A percentile compares a stretch with the other conserved stretches of the same genome.
Evolutionary conservation across 2,888 invertebrate genomes (phyloP).

Genomic region (Drosophila leonis): DNA sequence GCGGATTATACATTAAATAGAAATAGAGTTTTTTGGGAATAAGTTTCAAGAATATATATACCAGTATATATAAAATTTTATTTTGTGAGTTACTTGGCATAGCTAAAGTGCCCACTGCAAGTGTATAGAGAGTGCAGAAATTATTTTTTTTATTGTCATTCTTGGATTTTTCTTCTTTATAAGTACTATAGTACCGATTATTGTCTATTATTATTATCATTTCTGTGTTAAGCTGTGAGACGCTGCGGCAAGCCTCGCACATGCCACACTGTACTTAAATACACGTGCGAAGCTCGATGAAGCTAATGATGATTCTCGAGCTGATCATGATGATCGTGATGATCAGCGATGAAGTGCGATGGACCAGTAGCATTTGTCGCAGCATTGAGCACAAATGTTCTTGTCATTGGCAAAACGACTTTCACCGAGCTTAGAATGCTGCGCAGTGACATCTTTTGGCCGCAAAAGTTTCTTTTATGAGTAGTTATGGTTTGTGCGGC

Average conservation of each 20-base stretch:
- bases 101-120: not conserved
- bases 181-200: constrained; percentile 58
- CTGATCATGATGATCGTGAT: constrained; percentile 30
- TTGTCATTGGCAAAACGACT: constrained; percentile 77
- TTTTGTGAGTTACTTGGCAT: not conserved
- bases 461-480: constrained; percentile 55
- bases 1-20: no score
- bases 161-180: constrained; percentile 44
- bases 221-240: constrained; percentile 68
- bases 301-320: constrained; percentile 2
- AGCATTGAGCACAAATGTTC: constrained; percentile 71
- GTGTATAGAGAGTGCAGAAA: constrained; percentile 28
- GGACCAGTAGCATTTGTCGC: constrained; percentile 53
- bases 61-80: not conserved
- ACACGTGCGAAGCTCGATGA: constrained; percentile 57
- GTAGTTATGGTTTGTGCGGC: constrained; percentile 45
- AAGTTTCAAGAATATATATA: no score
- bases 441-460: constrained; percentile 60
- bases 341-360: constrained; percentile 28
- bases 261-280: constrained; percentile 71
- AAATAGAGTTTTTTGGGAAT: no score
- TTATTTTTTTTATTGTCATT: constrained; percentile 32
- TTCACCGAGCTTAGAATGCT: constrained; percentile 73
- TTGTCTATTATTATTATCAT: constrained; percentile 70
- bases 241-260: constrained; percentile 34